phyloP scores from a whole-genome alignment of 2,797 vertebrate genomes.

The Tinamus major region DNA sequence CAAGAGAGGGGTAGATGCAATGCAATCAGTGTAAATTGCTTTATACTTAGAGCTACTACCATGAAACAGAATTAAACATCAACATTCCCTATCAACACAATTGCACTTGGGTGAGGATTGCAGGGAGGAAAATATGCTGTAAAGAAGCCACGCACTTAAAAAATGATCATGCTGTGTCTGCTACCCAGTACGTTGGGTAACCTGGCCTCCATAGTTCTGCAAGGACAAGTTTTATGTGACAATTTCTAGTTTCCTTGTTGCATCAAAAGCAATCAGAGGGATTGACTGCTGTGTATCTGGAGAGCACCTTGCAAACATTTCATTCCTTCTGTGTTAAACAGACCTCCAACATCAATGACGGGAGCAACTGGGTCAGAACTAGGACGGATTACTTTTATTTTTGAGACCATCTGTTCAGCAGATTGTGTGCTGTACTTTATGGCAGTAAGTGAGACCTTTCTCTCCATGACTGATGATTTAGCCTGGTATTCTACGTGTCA shows the following conservation, averaged over 20 bases:
- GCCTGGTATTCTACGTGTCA: background rate
- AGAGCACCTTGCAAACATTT: constrained; percentile 21
- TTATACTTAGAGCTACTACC: background rate
- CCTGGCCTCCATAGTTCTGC: background rate
- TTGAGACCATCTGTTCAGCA: constrained; percentile 90
- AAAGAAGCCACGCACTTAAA: background rate
- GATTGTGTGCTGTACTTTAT: constrained; percentile 98
- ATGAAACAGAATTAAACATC: background rate
- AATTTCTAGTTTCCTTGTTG: background rate
- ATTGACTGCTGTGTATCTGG: constrained; percentile 31
- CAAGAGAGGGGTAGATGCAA: background rate
- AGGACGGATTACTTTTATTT: constrained; percentile 93
- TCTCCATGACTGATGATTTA: background rate
- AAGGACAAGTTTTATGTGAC: background rate
- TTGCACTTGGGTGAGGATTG: background rate
- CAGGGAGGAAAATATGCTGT: background rate
- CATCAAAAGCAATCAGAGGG: background rate
- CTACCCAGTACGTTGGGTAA: background rate
- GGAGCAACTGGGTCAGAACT: constrained; percentile 87
- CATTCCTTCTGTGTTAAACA: constrained; percentile 70
- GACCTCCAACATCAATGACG: constrained; percentile 89
- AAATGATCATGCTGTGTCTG: background rate
- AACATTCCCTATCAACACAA: background rate
- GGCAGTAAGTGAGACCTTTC: constrained; percentile 86
- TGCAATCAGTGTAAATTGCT: background rate